phyloP scores from a whole-genome alignment of 2,888 invertebrate genomes.

The Scrobipalpa atriplicella region DNA sequence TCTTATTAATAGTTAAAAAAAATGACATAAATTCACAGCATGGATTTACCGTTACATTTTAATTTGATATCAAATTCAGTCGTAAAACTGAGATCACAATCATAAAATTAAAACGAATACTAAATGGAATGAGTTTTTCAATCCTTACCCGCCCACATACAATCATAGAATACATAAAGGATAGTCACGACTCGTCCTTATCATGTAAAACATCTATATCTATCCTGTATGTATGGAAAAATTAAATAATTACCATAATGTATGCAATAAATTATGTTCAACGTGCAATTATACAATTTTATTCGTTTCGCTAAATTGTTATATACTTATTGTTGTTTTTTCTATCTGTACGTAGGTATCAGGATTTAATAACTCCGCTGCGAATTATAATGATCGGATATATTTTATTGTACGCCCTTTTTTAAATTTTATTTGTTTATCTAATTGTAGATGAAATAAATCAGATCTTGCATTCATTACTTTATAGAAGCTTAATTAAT shows the following conservation, averaged over 20 bases:
- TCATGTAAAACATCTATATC: not conserved
- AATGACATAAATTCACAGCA: not conserved
- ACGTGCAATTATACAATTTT: not conserved
- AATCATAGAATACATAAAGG: constrained; percentile 15
- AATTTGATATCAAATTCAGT: not conserved
- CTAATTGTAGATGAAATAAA: too few relatives aligned
- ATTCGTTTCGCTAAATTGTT: not conserved
- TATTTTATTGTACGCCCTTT: too few relatives aligned
- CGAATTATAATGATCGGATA: too few relatives aligned
- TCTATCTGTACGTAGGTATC: too few relatives aligned
- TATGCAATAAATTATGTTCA: not conserved
- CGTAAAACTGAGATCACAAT: not conserved
- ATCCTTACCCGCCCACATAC: not conserved
- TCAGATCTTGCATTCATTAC: too few relatives aligned
- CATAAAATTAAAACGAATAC: not conserved
- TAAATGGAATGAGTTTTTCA: not conserved
- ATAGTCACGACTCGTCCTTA: constrained; percentile 6
- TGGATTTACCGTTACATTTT: not conserved
- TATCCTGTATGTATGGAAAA: too few relatives aligned
- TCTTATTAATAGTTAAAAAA: too few relatives aligned
- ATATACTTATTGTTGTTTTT: too few relatives aligned
- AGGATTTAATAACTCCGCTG: too few relatives aligned
- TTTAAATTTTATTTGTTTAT: too few relatives aligned
- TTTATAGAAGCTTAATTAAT: too few relatives aligned
- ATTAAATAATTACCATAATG: not conserved